Conservation (phyloP, 2,888 invertebrate genomes). For the Eudasyphora cyanicolor region DNA sequence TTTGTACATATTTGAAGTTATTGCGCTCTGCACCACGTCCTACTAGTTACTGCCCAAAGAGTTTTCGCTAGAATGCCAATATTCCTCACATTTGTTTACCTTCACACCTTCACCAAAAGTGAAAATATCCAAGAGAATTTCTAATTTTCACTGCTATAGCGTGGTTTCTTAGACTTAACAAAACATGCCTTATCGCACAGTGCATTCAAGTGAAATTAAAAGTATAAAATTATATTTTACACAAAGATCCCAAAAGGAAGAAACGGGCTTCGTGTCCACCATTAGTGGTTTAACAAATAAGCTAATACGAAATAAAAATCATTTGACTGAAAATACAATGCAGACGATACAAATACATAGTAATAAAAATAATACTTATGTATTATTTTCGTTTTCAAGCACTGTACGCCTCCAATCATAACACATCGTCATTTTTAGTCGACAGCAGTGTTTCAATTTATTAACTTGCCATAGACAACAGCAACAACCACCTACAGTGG, state of each 20-base stretch:
- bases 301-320: no score
- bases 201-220: background rate
- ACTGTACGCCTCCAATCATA: background rate
- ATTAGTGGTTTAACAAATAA: no score
- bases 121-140: background rate
- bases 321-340: no score
- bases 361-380: no score
- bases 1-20: background rate
- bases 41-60: conserved; percentile 3
- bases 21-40: background rate
- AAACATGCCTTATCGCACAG: background rate
- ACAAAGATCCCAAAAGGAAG: background rate
- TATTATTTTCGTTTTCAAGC: background rate
- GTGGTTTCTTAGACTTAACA: background rate
- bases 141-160: background rate
- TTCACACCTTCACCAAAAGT: background rate
- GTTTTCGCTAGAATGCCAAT: background rate
- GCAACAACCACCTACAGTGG: background rate
- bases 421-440: background rate
- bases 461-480: conserved; percentile 2
- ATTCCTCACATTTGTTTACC: background rate
- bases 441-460: conserved; percentile 7
- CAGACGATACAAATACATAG: no score
- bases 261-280: background rate
- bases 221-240: background rate